Conservation (phyloP, 2,797 vertebrate genomes). For the Lateolabrax maculatus region DNA sequence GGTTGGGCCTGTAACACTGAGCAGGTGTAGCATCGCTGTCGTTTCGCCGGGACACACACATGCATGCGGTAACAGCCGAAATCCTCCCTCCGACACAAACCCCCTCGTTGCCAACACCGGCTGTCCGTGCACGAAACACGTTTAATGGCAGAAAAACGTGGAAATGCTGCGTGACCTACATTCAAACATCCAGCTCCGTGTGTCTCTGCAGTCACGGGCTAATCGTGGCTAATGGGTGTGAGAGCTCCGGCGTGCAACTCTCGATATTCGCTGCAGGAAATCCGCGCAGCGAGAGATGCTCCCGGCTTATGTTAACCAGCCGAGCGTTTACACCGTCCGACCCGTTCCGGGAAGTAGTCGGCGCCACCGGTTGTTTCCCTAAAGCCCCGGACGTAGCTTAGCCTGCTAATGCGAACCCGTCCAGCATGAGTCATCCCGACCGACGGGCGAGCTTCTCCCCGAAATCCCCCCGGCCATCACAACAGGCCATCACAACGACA, state of each 20-base stretch:
- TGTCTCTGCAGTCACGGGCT: not conserved
- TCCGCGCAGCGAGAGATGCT: slow-evolving; percentile 18
- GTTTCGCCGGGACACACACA: slow-evolving; percentile 7
- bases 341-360: slow-evolving; percentile 72
- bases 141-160: slow-evolving; percentile 20
- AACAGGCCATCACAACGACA: no score
- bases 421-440: slow-evolving; percentile 76
- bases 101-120: slow-evolving; percentile 15
- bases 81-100: slow-evolving; percentile 22
- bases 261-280: slow-evolving; percentile 15
- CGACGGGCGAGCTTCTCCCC: slow-evolving; percentile 19
- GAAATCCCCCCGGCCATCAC: no score
- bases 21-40: slow-evolving; percentile 68
- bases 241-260: not conserved
- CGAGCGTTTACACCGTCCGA: slow-evolving; percentile 61
- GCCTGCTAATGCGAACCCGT: slow-evolving; percentile 70
- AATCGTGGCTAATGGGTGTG: not conserved
- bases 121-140: not conserved
- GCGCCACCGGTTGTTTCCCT: slow-evolving; percentile 61
- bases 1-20: slow-evolving; percentile 57
- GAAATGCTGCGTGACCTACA: slow-evolving; percentile 64
- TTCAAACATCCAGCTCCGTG: slow-evolving; percentile 35
- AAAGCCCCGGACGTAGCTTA: slow-evolving; percentile 50
- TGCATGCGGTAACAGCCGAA: slow-evolving; percentile 15
- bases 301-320: slow-evolving; percentile 61